Conservation (phyloP, 2,888 invertebrate species). For the Cheilosia vernalis region DNA sequence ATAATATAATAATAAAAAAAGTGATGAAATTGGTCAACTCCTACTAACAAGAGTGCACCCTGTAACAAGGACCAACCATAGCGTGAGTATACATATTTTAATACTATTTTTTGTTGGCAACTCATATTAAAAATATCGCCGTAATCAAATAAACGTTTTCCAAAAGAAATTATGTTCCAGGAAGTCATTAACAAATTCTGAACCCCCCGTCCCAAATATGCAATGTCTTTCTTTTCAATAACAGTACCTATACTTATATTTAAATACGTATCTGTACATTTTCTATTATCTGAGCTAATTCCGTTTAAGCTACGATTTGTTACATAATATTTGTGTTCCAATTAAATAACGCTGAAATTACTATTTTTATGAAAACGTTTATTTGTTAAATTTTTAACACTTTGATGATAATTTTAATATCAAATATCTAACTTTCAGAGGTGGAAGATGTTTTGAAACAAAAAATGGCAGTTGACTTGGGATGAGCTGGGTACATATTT, state of each 20-base stretch:
- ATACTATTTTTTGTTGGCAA: neutral
- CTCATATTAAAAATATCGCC: neutral
- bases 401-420: neutral
- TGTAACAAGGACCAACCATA: conserved; percentile 10
- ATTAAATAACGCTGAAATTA: neutral
- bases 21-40: conserved; percentile 37
- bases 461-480: neutral
- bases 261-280: too few species aligned
- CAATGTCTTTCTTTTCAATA: too few species aligned
- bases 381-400: neutral
- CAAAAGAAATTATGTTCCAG: too few species aligned
- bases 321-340: neutral
- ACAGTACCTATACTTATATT: too few species aligned
- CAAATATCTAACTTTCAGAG: conserved; percentile 19
- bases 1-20: conserved; percentile 8
- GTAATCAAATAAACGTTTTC: too few species aligned
- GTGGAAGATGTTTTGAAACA: neutral
- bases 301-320: too few species aligned
- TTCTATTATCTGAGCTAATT: too few species aligned
- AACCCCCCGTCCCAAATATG: too few species aligned
- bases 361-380: neutral
- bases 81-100: conserved; percentile 16
- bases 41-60: conserved; percentile 46
- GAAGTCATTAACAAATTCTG: too few species aligned
- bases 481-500: neutral